A percentile compares a stretch with the other conserved stretches of the same genome.
Conservation (phyloP, 2,888 invertebrate genomes). For the Steinernema carpocapsae region DNA sequence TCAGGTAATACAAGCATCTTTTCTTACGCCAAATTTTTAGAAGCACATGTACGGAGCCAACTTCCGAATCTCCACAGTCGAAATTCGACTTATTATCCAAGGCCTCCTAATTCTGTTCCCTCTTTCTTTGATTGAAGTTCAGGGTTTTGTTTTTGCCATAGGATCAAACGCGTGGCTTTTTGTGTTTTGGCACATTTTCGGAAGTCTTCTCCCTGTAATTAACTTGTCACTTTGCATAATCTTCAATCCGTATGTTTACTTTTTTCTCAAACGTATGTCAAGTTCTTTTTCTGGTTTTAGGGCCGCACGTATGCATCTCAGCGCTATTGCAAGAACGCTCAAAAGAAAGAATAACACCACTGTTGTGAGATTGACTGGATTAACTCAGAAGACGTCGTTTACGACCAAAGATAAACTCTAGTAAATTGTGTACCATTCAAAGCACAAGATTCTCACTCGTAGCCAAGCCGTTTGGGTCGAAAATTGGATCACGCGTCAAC, state of each 20-base stretch:
- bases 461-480: too few species aligned
- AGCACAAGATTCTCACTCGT: too few species aligned
- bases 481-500: too few species aligned
- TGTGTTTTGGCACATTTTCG: neutral
- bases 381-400: too few species aligned
- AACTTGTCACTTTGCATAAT: neutral
- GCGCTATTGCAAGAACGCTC: too few species aligned
- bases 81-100: neutral
- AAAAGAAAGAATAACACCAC: too few species aligned
- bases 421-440: too few species aligned
- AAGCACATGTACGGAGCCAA: neutral
- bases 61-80: neutral
- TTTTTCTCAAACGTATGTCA: too few species aligned
- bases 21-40: neutral
- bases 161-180: neutral
- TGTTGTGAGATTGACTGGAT: too few species aligned
- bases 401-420: too few species aligned
- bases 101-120: neutral
- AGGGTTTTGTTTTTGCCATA: neutral
- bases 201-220: neutral
- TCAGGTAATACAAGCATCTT: neutral
- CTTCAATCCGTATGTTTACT: constrained; percentile 16
- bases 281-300: too few species aligned
- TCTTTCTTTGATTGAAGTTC: neutral
- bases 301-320: too few species aligned